Base-by-base conservation (phyloP, 2,113 vertebrate genomes). In the Vimba vimba region DNA sequence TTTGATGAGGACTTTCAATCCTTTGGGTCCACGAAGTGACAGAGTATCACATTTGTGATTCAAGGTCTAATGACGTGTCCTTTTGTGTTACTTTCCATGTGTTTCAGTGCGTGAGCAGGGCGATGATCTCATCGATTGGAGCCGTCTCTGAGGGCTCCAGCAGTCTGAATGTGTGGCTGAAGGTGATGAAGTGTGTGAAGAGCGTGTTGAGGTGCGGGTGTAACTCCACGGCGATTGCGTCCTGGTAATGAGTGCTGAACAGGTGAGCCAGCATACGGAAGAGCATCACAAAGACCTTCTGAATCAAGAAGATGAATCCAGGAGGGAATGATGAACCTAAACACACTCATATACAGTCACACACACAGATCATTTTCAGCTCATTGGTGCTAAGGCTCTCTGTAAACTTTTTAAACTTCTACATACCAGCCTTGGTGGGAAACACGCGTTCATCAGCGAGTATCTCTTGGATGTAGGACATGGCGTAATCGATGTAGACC, bases 191-290 rank as follows among this genome's bases (percentile, higher is more conserved):
- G 91, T 96, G 96, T 17, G 85, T 88, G 88, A 96, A 96, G 71
- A 96, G 91, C 0, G 95, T 96, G 90, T 96, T 96, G 82, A 96
- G 95, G 86, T 96, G 95, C 0, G 95, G 94, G 66, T 96, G 94
- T 85, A 96, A 88, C 27, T 95, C 94, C 84, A 96, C 82, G 0
- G 89, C 91, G 2, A 95, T 92, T 0, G 93, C 87, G 19, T 96
- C 93, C 43, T 89, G 88, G 90, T 96, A 96, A 92, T 96, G 96
- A n/a, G 91, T 93, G 86, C 92, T 94, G 91, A 96, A 96, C 89
- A 96, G 93, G 89, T 96, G 96, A 15, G 95, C 94, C 85, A 96
- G 92, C 25, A 93, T 94, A 36, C 95, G 93, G 89, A 95, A 96
- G 79, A 96, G 91, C 82, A 95, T 90, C 89, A 94, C 82, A 88